Evolutionary conservation across 2,888 invertebrate genomes (phyloP), one percentile per base, ranked within the genome.

Genomic region (Rhimphoctona megacephalus): DNA sequence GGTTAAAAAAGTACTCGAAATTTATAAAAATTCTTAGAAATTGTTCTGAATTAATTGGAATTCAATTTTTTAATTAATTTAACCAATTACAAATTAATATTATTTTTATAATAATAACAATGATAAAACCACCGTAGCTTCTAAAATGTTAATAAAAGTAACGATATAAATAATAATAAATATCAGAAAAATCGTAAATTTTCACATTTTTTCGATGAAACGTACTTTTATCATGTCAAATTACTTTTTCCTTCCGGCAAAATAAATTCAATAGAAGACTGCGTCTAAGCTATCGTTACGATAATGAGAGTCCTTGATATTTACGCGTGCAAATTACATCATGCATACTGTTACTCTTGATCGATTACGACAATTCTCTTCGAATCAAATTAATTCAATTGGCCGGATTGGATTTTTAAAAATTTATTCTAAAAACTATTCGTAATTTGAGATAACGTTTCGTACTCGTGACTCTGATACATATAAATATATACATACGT

Each of bases 241-340:
- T n/a, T n/a, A n/a, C n/a, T n/a, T n/a, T n/a, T n/a, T n/a, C n/a
- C n/a, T n/a, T n/a, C n/a, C n/a, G n/a, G n/a, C n/a, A n/a, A 46
- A 3, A n/a, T 11, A 5, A 30, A 57, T 79, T 25, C 57, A 30
- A 83, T 86, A 77, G 77, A 76, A 61, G 70, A 80, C 79, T 80
- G 67, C 67, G 43, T 36, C 80, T 46, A 39, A 57, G 46, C 6
- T 69, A 49, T 72, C 49, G 78, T 25, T 57, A 46, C 52, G 46
- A 79, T 83, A 73, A 54, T 33, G 66, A 83, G 66, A 46, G 78
- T 73, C 83, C 83, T 79, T 83, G 83, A 79, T 79, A 79, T 79
- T 83, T 83, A 67, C 73, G n/a, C 54, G 30, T 54, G 14, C n/a
- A 43, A 22, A 52, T 54, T 36, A 52, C 52, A 57, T 11, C 30